Percentiles rank a stretch among this genome's conserved stretches.
Conservation (phyloP, 2,797 vertebrate species). For the Gorsachius magnificus region DNA sequence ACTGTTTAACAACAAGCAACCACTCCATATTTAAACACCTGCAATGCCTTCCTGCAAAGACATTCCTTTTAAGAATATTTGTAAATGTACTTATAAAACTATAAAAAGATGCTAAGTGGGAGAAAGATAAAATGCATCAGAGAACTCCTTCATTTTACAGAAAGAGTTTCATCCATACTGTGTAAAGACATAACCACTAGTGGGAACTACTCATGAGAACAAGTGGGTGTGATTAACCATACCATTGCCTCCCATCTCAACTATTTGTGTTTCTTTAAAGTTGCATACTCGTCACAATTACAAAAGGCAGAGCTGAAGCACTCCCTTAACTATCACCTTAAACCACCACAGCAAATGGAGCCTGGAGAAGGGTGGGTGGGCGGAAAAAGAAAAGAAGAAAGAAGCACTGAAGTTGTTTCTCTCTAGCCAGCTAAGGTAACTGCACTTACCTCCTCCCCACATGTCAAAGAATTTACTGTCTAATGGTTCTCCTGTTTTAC, state of each 20-base stretch:
- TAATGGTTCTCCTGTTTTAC: conserved; percentile 83
- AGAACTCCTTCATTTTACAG: neutral
- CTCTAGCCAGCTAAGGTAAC: neutral
- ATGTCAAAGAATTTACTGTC: conserved; percentile 89
- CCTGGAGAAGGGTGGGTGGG: accelerated
- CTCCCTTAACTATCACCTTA: neutral
- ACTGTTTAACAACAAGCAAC: neutral
- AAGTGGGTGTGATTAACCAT: neutral
- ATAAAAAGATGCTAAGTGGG: neutral
- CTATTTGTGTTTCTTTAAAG: neutral
- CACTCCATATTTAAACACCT: neutral
- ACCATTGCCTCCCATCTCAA: neutral
- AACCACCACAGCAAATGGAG: neutral
- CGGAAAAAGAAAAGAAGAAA: neutral
- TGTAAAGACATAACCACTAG: neutral
- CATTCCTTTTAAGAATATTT: neutral
- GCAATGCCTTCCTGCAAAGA: neutral
- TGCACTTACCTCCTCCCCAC: conserved; percentile 92
- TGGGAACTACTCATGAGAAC: neutral
- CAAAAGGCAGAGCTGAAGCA: neutral
- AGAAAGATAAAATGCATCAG: neutral
- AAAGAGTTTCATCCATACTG: neutral
- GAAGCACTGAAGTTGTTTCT: neutral
- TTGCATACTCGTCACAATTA: neutral
- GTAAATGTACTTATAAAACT: neutral